phyloP scores from a whole-genome alignment of 2,113 vertebrate genomes.

The Daboia siamensis region DNA sequence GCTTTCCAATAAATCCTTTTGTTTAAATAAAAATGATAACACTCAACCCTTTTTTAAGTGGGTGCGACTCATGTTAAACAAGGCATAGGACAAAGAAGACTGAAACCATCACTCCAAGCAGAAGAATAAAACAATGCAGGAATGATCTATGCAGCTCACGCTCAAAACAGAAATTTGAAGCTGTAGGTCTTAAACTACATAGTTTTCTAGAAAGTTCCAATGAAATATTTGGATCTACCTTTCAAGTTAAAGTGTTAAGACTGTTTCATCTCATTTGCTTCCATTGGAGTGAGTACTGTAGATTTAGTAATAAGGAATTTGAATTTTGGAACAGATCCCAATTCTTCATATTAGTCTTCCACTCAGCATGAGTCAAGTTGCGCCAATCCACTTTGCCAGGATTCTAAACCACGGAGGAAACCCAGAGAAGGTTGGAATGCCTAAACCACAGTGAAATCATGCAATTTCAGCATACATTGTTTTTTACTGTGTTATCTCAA shows the following conservation, averaged over 20 bases:
- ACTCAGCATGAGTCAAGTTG: neutral
- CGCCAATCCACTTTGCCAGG: neutral
- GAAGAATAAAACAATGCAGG: neutral
- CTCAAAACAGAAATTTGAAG: neutral
- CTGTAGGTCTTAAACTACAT: neutral
- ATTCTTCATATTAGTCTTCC: neutral
- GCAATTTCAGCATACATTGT: neutral
- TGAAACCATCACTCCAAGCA: neutral
- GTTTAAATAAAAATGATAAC: neutral
- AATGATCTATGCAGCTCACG: neutral
- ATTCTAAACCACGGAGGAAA: neutral
- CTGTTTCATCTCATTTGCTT: neutral
- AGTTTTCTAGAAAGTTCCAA: neutral
- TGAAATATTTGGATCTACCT: neutral
- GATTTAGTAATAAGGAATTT: neutral
- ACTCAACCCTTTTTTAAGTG: conserved; percentile 27
- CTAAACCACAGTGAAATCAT: neutral
- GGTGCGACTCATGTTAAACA: neutral
- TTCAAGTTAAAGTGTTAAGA: neutral
- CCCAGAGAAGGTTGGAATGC: neutral
- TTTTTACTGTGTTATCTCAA: neutral
- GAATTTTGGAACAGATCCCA: neutral
- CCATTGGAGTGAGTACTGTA: neutral
- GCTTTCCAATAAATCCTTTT: conserved; percentile 9
- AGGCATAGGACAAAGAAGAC: neutral